phyloP scores from a whole-genome alignment of 2,113 vertebrate species.

The Lepus europaeus region DNA sequence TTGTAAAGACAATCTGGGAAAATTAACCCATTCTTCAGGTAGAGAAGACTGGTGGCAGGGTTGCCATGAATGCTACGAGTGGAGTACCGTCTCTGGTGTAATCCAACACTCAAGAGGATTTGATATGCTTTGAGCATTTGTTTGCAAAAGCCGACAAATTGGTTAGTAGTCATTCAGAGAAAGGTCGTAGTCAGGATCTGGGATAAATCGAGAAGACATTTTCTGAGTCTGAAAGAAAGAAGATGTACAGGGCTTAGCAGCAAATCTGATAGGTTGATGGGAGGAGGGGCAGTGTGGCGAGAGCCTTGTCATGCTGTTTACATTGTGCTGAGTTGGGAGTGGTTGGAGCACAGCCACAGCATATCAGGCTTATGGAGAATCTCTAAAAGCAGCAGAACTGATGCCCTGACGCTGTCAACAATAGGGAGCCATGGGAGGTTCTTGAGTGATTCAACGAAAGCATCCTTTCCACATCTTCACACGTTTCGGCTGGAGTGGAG shows the following conservation, averaged over 20 bases:
- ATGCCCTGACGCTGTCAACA: not conserved
- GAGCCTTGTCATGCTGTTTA: not conserved
- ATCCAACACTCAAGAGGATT: not conserved
- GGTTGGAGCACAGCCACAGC: not conserved
- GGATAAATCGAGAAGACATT: not conserved
- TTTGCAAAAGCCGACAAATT: not conserved
- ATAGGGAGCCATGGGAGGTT: not conserved
- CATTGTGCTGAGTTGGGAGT: too few species aligned
- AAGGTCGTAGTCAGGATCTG: not conserved
- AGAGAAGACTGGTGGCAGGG: not conserved
- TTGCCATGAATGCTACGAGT: not conserved
- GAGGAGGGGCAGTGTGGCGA: not conserved
- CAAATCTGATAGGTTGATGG: not conserved
- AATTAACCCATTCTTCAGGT: not conserved
- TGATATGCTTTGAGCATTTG: not conserved
- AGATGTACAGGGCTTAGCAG: not conserved
- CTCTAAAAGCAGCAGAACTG: not conserved
- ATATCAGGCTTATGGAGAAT: not conserved
- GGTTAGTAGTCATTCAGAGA: not conserved
- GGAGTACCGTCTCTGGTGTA: not conserved
- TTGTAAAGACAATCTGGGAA: not conserved
- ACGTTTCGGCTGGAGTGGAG: not conserved
- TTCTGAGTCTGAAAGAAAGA: not conserved
- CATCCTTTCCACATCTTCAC: not conserved
- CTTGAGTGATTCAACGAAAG: not conserved